Conservation (phyloP, 2,113 vertebrate species). For the Cygnus atratus region DNA sequence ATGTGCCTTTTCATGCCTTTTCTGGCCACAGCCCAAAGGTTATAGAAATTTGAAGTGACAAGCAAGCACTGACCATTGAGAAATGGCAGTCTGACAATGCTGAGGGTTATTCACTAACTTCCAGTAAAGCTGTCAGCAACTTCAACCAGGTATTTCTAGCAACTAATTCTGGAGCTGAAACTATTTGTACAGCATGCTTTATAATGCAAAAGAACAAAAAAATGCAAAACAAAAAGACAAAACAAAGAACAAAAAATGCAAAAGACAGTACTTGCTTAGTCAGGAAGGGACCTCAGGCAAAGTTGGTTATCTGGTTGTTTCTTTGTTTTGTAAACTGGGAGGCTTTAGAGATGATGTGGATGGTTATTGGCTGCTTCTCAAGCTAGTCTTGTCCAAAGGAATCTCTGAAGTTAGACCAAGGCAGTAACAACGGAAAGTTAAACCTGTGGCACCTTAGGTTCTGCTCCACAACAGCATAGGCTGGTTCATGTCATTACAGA, state of each 20-base stretch:
- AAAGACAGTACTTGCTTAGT: neutral
- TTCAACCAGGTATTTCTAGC: neutral
- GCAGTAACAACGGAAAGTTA: neutral
- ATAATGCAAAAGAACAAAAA: neutral
- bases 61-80: neutral
- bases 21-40: neutral
- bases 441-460: neutral
- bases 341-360: neutral
- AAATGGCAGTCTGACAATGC: neutral
- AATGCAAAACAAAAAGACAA: no score
- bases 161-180: neutral
- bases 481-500: neutral
- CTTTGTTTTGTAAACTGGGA: neutral
- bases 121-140: neutral
- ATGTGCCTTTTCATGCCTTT: neutral
- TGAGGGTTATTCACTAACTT: neutral
- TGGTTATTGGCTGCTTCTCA: neutral
- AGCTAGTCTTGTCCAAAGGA: neutral
- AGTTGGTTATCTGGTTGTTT: neutral
- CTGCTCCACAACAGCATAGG: neutral
- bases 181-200: neutral
- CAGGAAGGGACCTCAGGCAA: neutral
- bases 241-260: no score
- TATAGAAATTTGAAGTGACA: neutral
- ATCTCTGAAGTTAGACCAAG: neutral